Evolutionary conservation across 2,888 invertebrate species (phyloP), one percentile per base, ranked within the genome.

Genomic region (Sarcophaga carnaria): DNA sequence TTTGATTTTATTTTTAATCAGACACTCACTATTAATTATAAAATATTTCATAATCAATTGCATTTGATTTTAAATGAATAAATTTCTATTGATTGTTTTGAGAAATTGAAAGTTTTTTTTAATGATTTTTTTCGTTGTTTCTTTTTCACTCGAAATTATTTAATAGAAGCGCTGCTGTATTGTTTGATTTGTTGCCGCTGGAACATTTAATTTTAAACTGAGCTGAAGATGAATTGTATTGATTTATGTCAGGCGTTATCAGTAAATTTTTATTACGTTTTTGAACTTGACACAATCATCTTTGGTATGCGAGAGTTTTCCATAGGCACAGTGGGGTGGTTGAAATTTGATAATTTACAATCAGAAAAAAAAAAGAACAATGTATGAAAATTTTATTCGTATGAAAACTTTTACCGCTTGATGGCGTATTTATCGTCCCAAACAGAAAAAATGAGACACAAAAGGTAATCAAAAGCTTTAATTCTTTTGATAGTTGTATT

Each of bases 221-320:
- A 85, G 71, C 80, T 70, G 2, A 14, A 22, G 10, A 47, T 27
- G 45, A 45, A 45, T 67, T 67, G 20, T 45, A 45, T 45, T 45
- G 37, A 45, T 67, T 37, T 17, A 54, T 17, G 17, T 54, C 4
- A 3, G 10, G 37, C 20, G 6, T 70, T 70, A 22, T 85, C 6
- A 54, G 54, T 27, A 62, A 66, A 70, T 72, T 77, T 72, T 66
- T 22, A 74, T 78, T 80, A 84, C 71, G 79, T 62, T 87, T 87
- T 84, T 87, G 87, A 87, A 87, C 87, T 87, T 87, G 87, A 87
- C 87, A 84, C 45, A 77, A 70, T 78, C 86, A 71, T 78, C 66
- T 84, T 76, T 83, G 71, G 70, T 78, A 63, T 64, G 12, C 64
- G 14, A 81, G 37, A 70, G 67, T 81, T 77, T 49, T 63, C 37